Conservation (phyloP, 2,113 vertebrate species). For the Rhadina sibilatrix region DNA sequence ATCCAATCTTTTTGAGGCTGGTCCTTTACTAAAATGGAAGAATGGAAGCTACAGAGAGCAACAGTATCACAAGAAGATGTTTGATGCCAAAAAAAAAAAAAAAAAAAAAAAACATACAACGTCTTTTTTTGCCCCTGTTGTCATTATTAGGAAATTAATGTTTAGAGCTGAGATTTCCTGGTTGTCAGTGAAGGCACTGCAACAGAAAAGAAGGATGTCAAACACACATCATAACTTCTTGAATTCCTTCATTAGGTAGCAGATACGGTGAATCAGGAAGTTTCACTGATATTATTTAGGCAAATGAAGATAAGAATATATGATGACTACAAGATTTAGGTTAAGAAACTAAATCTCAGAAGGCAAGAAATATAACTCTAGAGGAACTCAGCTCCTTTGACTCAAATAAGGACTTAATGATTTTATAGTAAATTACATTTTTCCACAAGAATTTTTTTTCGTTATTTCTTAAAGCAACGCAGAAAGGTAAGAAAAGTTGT, state of each 20-base stretch:
- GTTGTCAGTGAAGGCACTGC: not conserved
- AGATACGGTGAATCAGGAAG: not conserved
- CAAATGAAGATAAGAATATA: not conserved
- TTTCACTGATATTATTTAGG: not conserved
- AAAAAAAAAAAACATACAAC: not conserved
- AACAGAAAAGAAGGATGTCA: not conserved
- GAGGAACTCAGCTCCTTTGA: not conserved
- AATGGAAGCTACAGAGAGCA: not conserved
- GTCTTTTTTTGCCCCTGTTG: not conserved
- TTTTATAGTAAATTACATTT: not conserved
- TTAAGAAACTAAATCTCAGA: not conserved
- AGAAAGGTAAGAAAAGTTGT: not conserved
- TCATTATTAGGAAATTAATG: not conserved
- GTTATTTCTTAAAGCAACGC: not conserved
- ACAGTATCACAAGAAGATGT: not conserved
- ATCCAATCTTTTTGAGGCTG: not conserved
- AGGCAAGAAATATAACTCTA: not conserved
- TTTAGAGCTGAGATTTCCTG: not conserved
- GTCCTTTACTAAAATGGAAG: not conserved
- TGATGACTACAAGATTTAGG: not conserved
- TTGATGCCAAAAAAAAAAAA: not conserved
- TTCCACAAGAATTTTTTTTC: not conserved
- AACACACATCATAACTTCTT: not conserved
- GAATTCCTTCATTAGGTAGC: not conserved
- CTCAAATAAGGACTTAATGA: not conserved